Conservation (phyloP, 2,113 vertebrate species). For the Grammomys surdaster region DNA sequence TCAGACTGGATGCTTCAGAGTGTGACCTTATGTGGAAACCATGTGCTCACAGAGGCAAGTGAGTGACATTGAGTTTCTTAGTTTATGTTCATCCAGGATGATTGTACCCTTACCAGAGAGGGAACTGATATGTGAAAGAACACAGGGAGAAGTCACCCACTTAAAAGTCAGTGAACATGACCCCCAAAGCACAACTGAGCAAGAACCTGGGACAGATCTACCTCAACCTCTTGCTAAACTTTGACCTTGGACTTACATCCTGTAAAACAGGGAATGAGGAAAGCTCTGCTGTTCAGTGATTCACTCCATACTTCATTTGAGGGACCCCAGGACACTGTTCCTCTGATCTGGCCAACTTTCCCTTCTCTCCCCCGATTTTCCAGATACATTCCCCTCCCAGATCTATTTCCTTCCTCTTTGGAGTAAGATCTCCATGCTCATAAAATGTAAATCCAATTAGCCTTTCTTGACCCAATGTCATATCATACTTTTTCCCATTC, state of each 20-base stretch:
- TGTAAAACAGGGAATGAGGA: not conserved
- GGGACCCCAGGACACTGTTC: not conserved
- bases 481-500: not conserved
- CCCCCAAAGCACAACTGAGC: no score
- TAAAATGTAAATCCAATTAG: not conserved
- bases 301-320: not conserved
- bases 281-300: not conserved
- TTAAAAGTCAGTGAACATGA: not conserved
- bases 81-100: not conserved
- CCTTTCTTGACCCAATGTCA: not conserved
- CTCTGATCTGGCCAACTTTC: not conserved
- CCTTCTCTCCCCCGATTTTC: not conserved
- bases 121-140: not conserved
- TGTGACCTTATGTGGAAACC: constrained; percentile 24
- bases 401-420: not conserved
- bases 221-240: not conserved
- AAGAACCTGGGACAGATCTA: not conserved
- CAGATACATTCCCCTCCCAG: not conserved
- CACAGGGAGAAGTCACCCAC: not conserved
- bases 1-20: not conserved
- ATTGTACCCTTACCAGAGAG: not conserved
- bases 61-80: not conserved
- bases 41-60: not conserved
- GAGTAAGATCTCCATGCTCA: not conserved
- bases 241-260: not conserved